Percentiles rank a stretch among this genome's conserved stretches.
These are phyloP conservation scores for Palythoa grandiflora DNA, from an alignment of 92 coral and sea anemone genomes.

Conservation along the genomic window DNA sequence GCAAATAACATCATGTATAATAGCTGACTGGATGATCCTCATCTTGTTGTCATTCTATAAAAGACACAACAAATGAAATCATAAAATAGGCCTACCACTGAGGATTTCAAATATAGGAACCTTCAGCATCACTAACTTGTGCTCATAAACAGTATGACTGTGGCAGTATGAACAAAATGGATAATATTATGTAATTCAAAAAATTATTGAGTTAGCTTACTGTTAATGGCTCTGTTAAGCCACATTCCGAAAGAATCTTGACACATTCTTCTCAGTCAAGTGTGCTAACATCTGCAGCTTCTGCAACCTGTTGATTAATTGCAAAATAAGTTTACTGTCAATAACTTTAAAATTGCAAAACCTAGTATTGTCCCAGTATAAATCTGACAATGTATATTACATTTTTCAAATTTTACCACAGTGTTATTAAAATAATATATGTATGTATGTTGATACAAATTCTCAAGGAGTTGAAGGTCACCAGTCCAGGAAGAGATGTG, in stretches of 20 bases:
- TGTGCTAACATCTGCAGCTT: conserved; percentile 37
- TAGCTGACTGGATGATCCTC: no score
- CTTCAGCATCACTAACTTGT: background rate
- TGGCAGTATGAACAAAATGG: background rate
- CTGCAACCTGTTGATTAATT: conserved; percentile 33
- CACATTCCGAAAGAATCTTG: conserved; percentile 53
- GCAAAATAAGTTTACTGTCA: background rate
- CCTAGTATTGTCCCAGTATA: background rate
- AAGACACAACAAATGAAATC: background rate
- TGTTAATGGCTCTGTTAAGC: conserved; percentile 52
- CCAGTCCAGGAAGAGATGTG: background rate
- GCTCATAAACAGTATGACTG: background rate
- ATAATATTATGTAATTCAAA: background rate
- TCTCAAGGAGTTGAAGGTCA: background rate
- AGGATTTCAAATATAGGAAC: background rate
- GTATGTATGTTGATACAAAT: background rate
- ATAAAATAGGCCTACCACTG: background rate
- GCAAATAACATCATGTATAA: no score
- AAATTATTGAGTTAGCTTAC: conserved; percentile 13
- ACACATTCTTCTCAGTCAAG: conserved; percentile 48
- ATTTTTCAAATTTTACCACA: background rate
- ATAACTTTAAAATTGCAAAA: no score
- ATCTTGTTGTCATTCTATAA: no score
- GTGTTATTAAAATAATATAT: no score
- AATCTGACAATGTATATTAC: background rate